A percentile compares a stretch with the other conserved stretches of the same genome.
These are phyloP conservation scores for Delphinapterus leucas DNA, from an alignment of 2,113 vertebrate species.

Conservation along the genomic window DNA sequence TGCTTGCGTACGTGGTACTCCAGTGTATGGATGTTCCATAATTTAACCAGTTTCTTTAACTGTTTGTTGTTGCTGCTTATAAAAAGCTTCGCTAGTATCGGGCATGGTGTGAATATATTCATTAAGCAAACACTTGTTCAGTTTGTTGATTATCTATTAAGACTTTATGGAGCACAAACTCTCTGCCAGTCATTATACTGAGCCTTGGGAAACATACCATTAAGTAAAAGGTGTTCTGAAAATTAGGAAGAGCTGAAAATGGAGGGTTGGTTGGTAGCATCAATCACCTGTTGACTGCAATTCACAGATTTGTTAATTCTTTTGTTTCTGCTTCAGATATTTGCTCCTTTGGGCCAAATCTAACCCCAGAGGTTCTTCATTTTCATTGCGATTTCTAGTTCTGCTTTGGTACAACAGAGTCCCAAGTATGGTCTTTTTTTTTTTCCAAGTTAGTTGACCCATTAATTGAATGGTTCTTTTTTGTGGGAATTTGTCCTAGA, in stretches of 20 bases:
- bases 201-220: not conserved
- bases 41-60: not conserved
- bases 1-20: no score
- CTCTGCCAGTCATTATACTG: not conserved
- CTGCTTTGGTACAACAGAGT: not conserved
- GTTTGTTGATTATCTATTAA: not conserved
- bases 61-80: not conserved
- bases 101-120: not conserved
- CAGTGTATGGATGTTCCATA: no score
- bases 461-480: not conserved
- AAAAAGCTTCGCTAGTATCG: not conserved
- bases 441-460: not conserved
- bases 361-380: no score
- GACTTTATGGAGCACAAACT: not conserved
- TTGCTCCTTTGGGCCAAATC: not conserved
- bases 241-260: not conserved
- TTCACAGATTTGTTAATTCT: no score
- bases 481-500: not conserved
- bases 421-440: not conserved
- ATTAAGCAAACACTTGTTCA: not conserved
- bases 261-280: not conserved
- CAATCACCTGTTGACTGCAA: not conserved
- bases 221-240: not conserved
- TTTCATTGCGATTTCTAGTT: not conserved
- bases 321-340: not conserved